phyloP scores from a whole-genome alignment of 1,140 invertebrate species.

The Chlorops oryzae region DNA sequence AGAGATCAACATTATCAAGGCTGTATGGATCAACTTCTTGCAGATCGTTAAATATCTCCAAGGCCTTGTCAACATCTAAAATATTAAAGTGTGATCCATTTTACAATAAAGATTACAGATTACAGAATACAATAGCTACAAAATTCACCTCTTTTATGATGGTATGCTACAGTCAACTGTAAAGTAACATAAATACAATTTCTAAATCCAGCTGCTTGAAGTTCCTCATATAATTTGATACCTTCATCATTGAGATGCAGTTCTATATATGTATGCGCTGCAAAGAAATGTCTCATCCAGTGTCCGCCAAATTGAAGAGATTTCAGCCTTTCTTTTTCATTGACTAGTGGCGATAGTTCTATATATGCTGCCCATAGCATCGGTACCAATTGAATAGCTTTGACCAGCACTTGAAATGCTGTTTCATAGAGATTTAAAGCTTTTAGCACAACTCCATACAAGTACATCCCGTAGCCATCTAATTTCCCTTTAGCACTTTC shows the following conservation, averaged over 20 bases:
- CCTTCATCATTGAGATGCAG: conserved; percentile 87
- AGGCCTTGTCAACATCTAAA: conserved; percentile 84
- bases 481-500: conserved; percentile 59
- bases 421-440: conserved; percentile 72
- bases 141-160: conserved; percentile 80
- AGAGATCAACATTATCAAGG: conserved; percentile 92
- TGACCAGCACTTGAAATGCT: conserved; percentile 70
- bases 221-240: conserved; percentile 69
- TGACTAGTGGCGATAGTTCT: conserved; percentile 80
- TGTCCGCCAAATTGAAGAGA: conserved; percentile 72
- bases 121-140: not conserved
- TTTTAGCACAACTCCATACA: conserved; percentile 88
- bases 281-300: conserved; percentile 93
- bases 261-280: conserved; percentile 85
- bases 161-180: conserved; percentile 86
- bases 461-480: conserved; percentile 83
- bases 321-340: conserved; percentile 66
- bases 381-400: conserved; percentile 70
- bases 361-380: conserved; percentile 91
- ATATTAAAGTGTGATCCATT: conserved; percentile 20
- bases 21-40: conserved; percentile 84
- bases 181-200: conserved; percentile 86
- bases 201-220: conserved; percentile 74
- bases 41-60: conserved; percentile 74
- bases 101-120: conserved; percentile 11